A percentile compares a stretch with the other conserved stretches of the same genome.
These are phyloP conservation scores for Pterocles orientalis DNA, from an alignment of 2,113 vertebrate species.

Conservation along the genomic window DNA sequence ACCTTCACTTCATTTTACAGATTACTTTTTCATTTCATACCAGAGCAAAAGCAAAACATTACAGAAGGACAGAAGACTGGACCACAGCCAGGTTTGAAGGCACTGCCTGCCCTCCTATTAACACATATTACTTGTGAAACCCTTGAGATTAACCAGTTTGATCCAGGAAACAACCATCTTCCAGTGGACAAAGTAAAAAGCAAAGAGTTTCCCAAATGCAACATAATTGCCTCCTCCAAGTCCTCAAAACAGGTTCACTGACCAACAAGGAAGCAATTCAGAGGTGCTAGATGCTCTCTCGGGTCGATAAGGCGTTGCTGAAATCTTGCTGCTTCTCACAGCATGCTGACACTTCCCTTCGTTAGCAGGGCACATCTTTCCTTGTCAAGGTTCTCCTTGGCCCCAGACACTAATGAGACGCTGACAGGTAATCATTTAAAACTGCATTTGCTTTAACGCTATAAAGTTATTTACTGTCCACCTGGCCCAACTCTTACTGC, in stretches of 20 bases:
- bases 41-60: neutral
- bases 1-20: neutral
- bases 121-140: neutral
- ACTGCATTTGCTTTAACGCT: neutral
- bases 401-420: neutral
- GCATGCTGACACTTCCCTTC: neutral
- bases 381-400: neutral
- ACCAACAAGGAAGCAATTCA: neutral
- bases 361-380: neutral
- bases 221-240: neutral
- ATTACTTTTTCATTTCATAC: neutral
- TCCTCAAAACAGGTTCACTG: neutral
- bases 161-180: neutral
- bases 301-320: accelerated
- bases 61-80: neutral
- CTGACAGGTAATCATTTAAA: slow-evolving; percentile 13
- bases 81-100: neutral
- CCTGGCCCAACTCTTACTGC: neutral
- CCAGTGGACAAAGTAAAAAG: neutral
- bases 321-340: neutral
- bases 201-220: neutral
- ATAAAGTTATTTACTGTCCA: neutral
- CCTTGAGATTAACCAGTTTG: neutral
- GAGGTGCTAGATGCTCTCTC: neutral
- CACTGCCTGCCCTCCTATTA: neutral